phyloP scores from a whole-genome alignment of 2,797 vertebrate genomes.

The Karalla daura region DNA sequence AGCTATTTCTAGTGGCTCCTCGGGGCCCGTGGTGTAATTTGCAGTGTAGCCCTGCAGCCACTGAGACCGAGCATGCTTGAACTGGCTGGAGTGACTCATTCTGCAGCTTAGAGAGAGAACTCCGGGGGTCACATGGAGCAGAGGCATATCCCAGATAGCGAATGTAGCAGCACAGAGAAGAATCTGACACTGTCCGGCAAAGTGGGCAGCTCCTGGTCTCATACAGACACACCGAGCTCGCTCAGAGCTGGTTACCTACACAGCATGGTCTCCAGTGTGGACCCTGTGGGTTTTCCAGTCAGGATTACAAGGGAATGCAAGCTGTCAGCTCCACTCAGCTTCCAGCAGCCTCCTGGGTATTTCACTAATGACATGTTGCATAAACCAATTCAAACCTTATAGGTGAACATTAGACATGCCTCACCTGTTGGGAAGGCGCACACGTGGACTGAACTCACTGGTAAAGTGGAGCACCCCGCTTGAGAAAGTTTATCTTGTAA shows the following conservation, averaged over 20 bases:
- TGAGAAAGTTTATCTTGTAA: slow-evolving; percentile 9
- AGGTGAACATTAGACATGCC: slow-evolving; percentile 13
- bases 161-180: slow-evolving; percentile 33
- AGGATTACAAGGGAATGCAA: neutral
- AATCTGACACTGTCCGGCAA: slow-evolving; percentile 50
- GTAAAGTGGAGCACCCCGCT: neutral
- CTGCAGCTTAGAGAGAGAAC: slow-evolving; percentile 27
- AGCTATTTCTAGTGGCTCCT: slow-evolving; percentile 45
- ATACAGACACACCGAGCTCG: slow-evolving; percentile 9
- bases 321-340: neutral
- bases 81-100: slow-evolving; percentile 41
- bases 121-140: slow-evolving; percentile 25
- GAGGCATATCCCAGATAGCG: slow-evolving; percentile 18
- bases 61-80: slow-evolving; percentile 12
- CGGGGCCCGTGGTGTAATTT: slow-evolving; percentile 25
- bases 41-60: slow-evolving; percentile 8
- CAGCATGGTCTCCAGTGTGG: neutral
- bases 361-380: neutral
- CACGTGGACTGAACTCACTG: slow-evolving; percentile 7
- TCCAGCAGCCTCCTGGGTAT: neutral
- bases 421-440: slow-evolving; percentile 31
- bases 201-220: neutral
- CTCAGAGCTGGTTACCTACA: slow-evolving; percentile 7
- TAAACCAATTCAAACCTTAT: rapidly evolving
- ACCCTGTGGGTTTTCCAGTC: neutral